Base-by-base conservation (phyloP, 2,888 invertebrate species). In the Cephus pulcher region DNA sequence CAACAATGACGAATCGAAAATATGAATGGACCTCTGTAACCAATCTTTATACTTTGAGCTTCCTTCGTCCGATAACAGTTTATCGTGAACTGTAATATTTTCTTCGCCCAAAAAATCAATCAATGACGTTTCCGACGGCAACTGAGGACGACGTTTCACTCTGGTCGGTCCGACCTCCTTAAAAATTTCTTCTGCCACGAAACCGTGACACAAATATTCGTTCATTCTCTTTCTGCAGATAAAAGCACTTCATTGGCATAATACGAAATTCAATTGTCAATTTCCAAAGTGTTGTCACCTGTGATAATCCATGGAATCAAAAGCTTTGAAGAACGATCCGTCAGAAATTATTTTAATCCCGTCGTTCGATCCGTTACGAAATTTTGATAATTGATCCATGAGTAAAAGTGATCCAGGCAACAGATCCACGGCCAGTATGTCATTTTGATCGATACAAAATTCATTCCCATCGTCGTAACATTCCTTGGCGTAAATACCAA, bases 181-280 rank as follows among this genome's bases (percentile, higher is more conserved):
- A 70, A 96, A 90, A 82, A 96, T 96, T 92, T 95, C 95, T 85
- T 95, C 95, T 0, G 96, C 96, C 69, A 96, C 90, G 88, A 95
- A 96, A 87, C 94, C 95, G 68, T 95, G 94, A 84, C 96, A 96
- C 74, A 95, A 92, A 89, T 95, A 96, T 88, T 96, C 95, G 87
- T 96, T 96, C 95, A 96, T 96, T 93, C 95, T 95, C 90, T 94
- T 93, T 86, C 96, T 96, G 86, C 3, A 89, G 81, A 75, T 71
- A 70, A 74, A 76, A 80, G n/a, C 15, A 79, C 37, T 73, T 37
- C 33, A 69, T 69, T 74, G 0, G 15, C 12, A 69, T 11, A 1
- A 30, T 30, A 73, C 75, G 71, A 69, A 35, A 15, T 69, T 32
- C 32, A 69, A 73, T 68, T 40, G 9, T n/a, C 70, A 37, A 35